A percentile compares a stretch with the other conserved stretches of the same genome.
Evolutionary conservation across 2,797 vertebrate genomes (phyloP).

Genomic region (Anguilla megastoma): DNA sequence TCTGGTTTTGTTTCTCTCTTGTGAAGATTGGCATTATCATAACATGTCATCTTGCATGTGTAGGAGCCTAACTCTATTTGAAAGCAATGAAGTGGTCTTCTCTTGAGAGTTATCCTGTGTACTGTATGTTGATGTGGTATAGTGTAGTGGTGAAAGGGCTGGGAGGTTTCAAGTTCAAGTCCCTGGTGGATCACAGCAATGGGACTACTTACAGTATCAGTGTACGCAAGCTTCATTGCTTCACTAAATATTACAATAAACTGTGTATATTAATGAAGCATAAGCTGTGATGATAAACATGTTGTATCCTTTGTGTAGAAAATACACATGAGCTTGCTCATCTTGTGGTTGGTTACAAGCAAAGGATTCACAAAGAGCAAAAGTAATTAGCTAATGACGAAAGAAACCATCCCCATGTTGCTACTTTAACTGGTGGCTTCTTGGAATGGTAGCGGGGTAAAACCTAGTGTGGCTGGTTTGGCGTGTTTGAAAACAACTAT

Average conservation of each 20-base stretch:
- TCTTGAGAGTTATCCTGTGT: not conserved
- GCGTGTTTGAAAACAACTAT: not conserved
- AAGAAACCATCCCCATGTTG: not conserved
- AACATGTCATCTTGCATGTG: conserved; percentile 11
- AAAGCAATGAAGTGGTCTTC: not conserved
- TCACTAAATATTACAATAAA: not conserved
- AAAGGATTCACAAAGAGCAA: not conserved
- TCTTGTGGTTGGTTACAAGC: not conserved
- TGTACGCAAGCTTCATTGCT: not conserved
- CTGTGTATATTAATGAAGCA: not conserved
- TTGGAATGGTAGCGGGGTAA: not conserved
- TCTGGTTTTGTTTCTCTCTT: conserved; percentile 31
- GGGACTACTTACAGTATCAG: not conserved
- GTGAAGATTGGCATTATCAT: conserved; percentile 35
- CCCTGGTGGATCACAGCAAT: not conserved
- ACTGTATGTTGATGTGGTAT: not conserved
- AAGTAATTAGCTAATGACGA: not conserved
- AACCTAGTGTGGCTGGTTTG: conserved; percentile 8
- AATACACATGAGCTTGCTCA: not conserved
- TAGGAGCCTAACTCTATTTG: not conserved
- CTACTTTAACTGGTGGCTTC: not conserved
- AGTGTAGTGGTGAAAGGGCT: not conserved
- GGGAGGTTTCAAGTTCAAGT: not conserved
- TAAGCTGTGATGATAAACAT: not conserved
- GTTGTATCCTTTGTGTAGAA: not conserved